phyloP scores from a whole-genome alignment of 2,797 vertebrate genomes.

The Prunella strophiata region DNA sequence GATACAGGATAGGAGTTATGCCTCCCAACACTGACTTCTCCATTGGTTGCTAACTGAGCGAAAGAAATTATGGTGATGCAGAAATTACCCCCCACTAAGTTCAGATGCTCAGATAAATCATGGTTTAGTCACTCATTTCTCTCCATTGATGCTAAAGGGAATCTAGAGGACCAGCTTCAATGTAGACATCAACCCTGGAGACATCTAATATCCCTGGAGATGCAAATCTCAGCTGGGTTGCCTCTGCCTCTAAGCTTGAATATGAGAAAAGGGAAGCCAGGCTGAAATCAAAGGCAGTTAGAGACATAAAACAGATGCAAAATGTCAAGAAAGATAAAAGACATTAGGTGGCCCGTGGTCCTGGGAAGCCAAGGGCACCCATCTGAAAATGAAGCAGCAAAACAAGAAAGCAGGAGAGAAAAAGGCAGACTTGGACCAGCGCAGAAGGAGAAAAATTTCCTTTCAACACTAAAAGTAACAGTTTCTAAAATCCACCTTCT shows the following conservation, averaged over 20 bases:
- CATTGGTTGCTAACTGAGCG: rapidly evolving
- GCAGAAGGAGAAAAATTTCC: conserved; percentile 26
- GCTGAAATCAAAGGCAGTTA: neutral
- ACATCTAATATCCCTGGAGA: neutral
- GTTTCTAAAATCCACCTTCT: conserved; percentile 60
- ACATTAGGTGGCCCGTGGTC: neutral
- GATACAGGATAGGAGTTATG: neutral
- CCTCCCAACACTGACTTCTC: neutral
- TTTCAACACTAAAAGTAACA: conserved; percentile 51
- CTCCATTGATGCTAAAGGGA: neutral
- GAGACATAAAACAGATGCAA: neutral
- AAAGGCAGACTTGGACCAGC: neutral
- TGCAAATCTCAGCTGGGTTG: neutral
- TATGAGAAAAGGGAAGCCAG: neutral
- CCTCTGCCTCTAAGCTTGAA: neutral
- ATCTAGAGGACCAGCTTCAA: neutral
- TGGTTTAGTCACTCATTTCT: neutral
- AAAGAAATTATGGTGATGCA: neutral
- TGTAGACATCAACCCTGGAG: neutral
- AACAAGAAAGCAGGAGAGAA: neutral
- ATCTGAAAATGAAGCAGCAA: neutral
- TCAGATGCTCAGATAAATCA: neutral
- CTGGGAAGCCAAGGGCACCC: neutral
- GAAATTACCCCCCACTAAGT: neutral
- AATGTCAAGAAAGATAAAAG: neutral